phyloP scores from a whole-genome alignment of 92 coral and sea anemone genomes.

The Umimayanthus kanabou region DNA sequence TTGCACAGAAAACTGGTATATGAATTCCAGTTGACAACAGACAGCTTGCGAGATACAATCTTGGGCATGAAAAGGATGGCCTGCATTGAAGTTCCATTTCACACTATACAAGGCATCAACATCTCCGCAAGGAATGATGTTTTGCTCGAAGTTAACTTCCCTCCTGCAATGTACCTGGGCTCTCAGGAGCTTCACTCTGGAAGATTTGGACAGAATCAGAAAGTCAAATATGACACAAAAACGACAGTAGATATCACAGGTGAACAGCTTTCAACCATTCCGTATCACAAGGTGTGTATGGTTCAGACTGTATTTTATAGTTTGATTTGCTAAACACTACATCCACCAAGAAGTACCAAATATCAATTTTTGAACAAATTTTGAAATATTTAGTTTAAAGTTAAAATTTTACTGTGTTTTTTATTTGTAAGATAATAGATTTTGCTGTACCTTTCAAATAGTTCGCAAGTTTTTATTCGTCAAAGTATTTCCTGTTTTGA shows the following conservation, averaged over 20 bases:
- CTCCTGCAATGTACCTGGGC: slow-evolving; percentile 66
- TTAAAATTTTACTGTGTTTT: no score
- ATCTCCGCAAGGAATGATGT: slow-evolving; percentile 52
- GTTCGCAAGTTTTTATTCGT: no score
- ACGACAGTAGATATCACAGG: slow-evolving; percentile 60
- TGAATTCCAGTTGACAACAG: slow-evolving; percentile 61
- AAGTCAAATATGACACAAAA: slow-evolving; percentile 50
- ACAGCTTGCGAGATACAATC: slow-evolving; percentile 5
- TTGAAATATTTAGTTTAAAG: no score
- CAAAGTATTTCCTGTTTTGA: no score
- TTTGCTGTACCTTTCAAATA: no score
- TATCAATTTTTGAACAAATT: no score
- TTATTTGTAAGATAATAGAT: no score
- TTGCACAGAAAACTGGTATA: slow-evolving; percentile 66
- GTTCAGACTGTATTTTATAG: no score
- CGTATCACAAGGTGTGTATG: slow-evolving; percentile 62
- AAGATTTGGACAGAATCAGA: slow-evolving; percentile 37
- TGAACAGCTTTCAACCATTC: slow-evolving; percentile 58
- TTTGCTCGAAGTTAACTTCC: slow-evolving; percentile 61
- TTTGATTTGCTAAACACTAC: neutral
- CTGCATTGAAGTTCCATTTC: slow-evolving; percentile 66
- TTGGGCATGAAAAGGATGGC: slow-evolving; percentile 52
- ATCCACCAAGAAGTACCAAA: no score
- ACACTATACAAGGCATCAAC: slow-evolving; percentile 61
- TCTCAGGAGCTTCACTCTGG: slow-evolving; percentile 41